Conservation (phyloP, 2,113 vertebrate species). For the Marcusenius ussheri region DNA sequence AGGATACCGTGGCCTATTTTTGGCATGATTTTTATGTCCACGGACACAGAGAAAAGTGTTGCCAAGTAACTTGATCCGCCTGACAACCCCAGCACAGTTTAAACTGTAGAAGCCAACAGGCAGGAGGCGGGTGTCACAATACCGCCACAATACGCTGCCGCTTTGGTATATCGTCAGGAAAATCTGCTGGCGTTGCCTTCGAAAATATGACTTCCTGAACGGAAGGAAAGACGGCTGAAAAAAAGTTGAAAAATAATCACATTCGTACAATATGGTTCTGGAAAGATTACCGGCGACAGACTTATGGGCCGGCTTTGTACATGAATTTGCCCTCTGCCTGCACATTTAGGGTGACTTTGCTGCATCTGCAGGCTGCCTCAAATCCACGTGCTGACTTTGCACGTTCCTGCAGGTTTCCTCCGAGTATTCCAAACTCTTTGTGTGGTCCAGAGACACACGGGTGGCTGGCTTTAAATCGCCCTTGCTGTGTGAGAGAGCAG, state of each 20-base stretch:
- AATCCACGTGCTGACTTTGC: background rate
- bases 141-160: background rate
- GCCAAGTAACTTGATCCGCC: background rate
- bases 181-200: background rate
- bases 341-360: background rate
- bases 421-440: background rate
- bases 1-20: background rate
- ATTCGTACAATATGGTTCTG: background rate
- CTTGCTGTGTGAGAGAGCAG: background rate
- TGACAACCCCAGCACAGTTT: background rate
- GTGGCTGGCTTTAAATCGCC: background rate
- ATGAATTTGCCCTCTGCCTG: background rate
- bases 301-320: background rate
- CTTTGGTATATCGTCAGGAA: background rate
- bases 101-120: background rate
- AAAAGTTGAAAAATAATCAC: background rate
- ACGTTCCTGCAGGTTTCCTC: background rate
- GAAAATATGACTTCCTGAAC: background rate
- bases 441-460: background rate
- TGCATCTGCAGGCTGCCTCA: background rate
- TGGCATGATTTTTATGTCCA: background rate
- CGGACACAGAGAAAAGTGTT: background rate
- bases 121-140: background rate
- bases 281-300: background rate
- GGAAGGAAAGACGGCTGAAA: background rate